phyloP scores from a whole-genome alignment of 2,797 vertebrate genomes.

The Halcyon leucocephala region DNA sequence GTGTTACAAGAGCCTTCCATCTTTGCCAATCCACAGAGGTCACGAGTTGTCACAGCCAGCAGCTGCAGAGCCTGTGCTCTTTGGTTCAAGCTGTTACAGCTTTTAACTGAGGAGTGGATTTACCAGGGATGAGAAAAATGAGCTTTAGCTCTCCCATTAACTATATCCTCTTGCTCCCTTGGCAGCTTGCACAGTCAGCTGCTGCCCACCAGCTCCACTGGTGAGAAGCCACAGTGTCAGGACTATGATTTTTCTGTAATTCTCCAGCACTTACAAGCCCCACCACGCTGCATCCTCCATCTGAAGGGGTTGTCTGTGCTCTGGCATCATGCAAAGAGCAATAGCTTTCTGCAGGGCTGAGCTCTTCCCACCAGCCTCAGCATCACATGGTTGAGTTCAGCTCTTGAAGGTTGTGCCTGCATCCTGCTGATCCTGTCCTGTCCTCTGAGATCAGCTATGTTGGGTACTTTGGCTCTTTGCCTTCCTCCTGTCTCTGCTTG shows the following conservation, averaged over 20 bases:
- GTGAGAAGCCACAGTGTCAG: neutral
- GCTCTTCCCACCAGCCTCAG: neutral
- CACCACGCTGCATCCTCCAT: fast-evolving
- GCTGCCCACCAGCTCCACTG: constrained; percentile 31
- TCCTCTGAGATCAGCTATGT: neutral
- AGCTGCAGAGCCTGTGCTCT: constrained; percentile 54
- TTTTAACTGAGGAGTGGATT: constrained; percentile 53
- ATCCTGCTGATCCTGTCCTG: neutral
- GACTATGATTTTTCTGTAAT: neutral
- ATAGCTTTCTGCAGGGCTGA: neutral
- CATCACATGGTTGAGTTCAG: neutral
- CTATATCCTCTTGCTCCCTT: constrained; percentile 30
- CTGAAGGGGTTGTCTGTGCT: neutral
- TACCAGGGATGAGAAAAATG: constrained; percentile 53
- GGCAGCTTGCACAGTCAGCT: constrained; percentile 59
- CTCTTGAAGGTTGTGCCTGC: neutral
- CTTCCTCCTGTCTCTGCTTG: neutral
- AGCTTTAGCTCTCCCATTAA: constrained; percentile 42
- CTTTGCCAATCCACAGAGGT: constrained; percentile 48
- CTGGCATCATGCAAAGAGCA: neutral
- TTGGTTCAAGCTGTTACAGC: constrained; percentile 62
- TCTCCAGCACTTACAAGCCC: neutral
- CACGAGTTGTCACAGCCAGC: constrained; percentile 49
- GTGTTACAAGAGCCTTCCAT: constrained; percentile 13
- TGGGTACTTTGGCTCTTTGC: neutral